Base-by-base conservation (phyloP, 2,888 invertebrate genomes). In the Ctenicera cuprea region DNA sequence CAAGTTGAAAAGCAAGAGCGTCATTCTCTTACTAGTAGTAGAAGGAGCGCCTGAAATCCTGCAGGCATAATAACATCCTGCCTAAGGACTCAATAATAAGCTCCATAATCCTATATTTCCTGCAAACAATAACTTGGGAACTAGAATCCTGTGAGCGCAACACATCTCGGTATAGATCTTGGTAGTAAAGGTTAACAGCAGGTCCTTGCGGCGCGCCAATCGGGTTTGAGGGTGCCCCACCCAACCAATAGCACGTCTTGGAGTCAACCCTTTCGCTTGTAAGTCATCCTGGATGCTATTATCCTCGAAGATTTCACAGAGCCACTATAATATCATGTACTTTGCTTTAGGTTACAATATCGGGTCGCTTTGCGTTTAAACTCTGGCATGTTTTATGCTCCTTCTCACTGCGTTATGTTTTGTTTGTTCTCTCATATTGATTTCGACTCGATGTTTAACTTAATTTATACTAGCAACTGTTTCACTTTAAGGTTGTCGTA, bases 171-270 rank as follows among this genome's bases (percentile, higher is more conserved):
- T 86, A 86, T 86, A 83, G 86, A 86, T 86, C 86, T 86, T 85
- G 84, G 85, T 85, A 84, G 83, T 83, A 84, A 82, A 84, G 83
- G 85, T 85, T 84, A 83, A 83, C 83, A 82, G 83, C 78, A 76
- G 85, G 80, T 84, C 84, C 85, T 85, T 87, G 87, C 82, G 87
- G 87, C 84, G 84, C 85, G 82, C 87, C 87, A 87, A 87, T 87
- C 85, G 83, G 86, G 86, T 86, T 82, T 86, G 84, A 85, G 86
- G 86, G 84, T 80, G 84, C 86, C 87, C 87, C 86, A 83, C 86
- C 86, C 83, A 83, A 86, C 86, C 86, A 87, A 87, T 86, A 83
- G 85, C 85, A 84, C 85, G 85, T 86, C 86, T 86, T 86, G 84
- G 82, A 82, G 84, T 83, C 82, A 85, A 85, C 85, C 85, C 85